Evolutionary conservation across 92 coral and sea anemone genomes (phyloP).

Genomic region (Paragorgia papillata): DNA sequence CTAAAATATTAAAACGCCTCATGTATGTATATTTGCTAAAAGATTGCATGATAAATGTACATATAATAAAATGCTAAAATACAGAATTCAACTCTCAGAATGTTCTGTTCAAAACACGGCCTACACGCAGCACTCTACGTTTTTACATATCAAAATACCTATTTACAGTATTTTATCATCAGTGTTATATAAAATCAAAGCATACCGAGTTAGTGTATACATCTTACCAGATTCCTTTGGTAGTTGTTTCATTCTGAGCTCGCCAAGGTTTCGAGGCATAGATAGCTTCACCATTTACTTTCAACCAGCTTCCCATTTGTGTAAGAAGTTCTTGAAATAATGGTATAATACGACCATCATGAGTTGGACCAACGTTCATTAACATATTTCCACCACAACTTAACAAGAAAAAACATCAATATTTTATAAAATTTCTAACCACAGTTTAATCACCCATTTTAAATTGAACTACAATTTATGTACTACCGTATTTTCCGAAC

Average conservation of each 20-base stretch:
- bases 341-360: conserved; percentile 82
- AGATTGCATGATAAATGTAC: no score
- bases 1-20: conserved; percentile 37
- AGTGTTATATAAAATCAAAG: no score
- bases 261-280: conserved; percentile 77
- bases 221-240: conserved; percentile 76
- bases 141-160: no score
- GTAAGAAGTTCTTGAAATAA: conserved; percentile 79
- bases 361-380: conserved; percentile 78
- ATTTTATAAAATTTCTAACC: not conserved
- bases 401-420: not conserved
- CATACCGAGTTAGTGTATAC: no score
- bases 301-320: conserved; percentile 87
- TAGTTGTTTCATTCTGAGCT: conserved; percentile 75
- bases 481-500: no score
- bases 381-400: conserved; percentile 95
- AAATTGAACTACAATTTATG: no score
- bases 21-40: not conserved
- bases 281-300: conserved; percentile 82
- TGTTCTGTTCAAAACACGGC: no score
- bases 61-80: not conserved
- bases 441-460: not conserved
- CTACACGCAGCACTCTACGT: no score
- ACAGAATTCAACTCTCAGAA: no score
- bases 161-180: no score